These are phyloP conservation scores for Crenichthys baileyi DNA, from an alignment of 2,797 vertebrate genomes.

Conservation along the genomic window DNA sequence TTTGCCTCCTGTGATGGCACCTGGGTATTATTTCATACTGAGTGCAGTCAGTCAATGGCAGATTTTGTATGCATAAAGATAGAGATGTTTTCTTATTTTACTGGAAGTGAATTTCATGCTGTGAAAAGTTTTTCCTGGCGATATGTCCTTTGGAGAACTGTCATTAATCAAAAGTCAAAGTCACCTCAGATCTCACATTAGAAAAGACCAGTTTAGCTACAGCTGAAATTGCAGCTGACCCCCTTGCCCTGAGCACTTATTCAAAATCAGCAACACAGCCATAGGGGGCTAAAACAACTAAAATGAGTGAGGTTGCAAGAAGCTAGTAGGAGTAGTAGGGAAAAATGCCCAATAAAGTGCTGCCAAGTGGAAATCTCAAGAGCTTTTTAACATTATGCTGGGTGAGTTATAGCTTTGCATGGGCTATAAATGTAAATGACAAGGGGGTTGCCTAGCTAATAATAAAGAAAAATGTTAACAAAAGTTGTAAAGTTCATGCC, in stretches of 20 bases:
- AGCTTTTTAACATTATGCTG: conserved; percentile 63
- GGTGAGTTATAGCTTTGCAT: conserved; percentile 63
- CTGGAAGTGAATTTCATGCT: conserved; percentile 69
- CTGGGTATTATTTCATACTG: conserved; percentile 72
- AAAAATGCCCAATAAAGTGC: conserved; percentile 70
- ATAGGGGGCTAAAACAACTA: conserved; percentile 79
- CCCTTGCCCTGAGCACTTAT: conserved; percentile 78
- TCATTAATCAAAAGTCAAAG: conserved; percentile 85
- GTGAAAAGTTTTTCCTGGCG: conserved; percentile 74
- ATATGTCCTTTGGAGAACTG: conserved; percentile 80
- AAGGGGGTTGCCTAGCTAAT: conserved; percentile 41
- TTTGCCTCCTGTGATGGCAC: conserved; percentile 74
- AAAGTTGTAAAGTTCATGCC: conserved; percentile 2
- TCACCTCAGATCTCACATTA: conserved; percentile 82
- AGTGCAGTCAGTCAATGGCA: conserved; percentile 52
- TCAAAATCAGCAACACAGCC: conserved; percentile 80
- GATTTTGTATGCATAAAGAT: conserved; percentile 67
- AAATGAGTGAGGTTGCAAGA: conserved; percentile 76
- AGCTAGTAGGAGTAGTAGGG: conserved; percentile 64
- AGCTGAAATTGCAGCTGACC: conserved; percentile 80
- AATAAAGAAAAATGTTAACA: conserved; percentile 29
- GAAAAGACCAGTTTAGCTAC: conserved; percentile 79
- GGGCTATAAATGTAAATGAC: conserved; percentile 63
- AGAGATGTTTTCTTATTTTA: conserved; percentile 70
- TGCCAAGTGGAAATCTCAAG: conserved; percentile 66